A percentile compares a stretch with the other conserved stretches of the same genome.
These are phyloP conservation scores for Sceliomorpha sp. DNA, from an alignment of 2,888 invertebrate species.

Conservation along the genomic window DNA sequence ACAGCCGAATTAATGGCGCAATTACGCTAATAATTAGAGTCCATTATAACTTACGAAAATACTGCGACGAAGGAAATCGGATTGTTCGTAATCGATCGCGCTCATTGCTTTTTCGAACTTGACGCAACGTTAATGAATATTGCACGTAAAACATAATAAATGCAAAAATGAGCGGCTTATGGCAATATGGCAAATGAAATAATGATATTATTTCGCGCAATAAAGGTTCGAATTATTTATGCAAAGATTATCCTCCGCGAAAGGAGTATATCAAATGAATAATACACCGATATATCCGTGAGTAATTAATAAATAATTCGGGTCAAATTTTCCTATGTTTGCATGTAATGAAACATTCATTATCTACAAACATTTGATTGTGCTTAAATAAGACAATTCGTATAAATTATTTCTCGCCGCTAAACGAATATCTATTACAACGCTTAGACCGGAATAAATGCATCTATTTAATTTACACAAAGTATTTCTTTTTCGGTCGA, in stretches of 20 bases:
- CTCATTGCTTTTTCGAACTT: too few relatives aligned
- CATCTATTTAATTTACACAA: conserved; percentile 21
- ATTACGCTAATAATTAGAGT: too few relatives aligned
- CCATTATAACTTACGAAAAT: too few relatives aligned
- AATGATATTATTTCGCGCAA: conserved; percentile 21
- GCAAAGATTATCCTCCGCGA: conserved; percentile 10
- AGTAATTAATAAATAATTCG: conserved; percentile 24
- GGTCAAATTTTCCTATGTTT: conserved; percentile 17
- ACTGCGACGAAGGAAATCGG: too few relatives aligned
- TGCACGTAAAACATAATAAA: too few relatives aligned
- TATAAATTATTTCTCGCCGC: conserved; percentile 5
- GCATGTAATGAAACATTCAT: conserved; percentile 3
- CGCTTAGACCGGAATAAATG: conserved; percentile 9
- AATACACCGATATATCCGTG: conserved; percentile 20
- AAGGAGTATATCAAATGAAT: conserved; percentile 26
- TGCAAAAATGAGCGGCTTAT: too few relatives aligned
- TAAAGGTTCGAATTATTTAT: conserved; percentile 18
- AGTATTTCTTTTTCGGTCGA: conserved; percentile 16
- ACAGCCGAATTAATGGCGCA: too few relatives aligned
- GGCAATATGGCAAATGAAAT: conserved; percentile 20
- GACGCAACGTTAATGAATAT: too few relatives aligned
- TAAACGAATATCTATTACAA: conserved; percentile 5
- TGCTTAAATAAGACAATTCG: conserved; percentile 5
- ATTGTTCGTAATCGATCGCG: too few relatives aligned
- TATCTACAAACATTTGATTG: conserved; percentile 11